Evolutionary conservation across 64 coral and sea anemone species (phyloP).

Genomic region (Stichodactyla mertensii): DNA sequence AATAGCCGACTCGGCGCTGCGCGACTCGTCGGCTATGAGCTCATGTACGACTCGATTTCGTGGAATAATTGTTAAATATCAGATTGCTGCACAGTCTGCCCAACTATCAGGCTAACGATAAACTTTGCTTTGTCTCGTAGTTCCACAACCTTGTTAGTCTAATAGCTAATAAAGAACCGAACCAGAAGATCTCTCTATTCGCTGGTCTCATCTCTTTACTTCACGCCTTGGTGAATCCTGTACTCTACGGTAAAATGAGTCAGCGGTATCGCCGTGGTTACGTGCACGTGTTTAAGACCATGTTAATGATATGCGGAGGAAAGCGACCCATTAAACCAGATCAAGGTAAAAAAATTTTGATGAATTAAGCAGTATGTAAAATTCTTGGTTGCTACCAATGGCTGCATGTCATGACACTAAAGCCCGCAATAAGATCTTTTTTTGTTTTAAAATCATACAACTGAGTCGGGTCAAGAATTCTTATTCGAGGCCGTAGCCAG

Average conservation of each 20-base stretch:
- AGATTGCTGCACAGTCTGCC: too few relatives aligned
- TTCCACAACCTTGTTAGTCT: slow-evolving; percentile 73
- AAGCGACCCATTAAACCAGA: slow-evolving; percentile 21
- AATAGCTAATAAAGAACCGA: slow-evolving; percentile 45
- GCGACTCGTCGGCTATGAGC: too few relatives aligned
- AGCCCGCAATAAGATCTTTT: neutral
- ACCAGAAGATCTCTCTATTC: slow-evolving; percentile 40
- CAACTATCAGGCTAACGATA: too few relatives aligned
- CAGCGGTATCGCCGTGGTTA: slow-evolving; percentile 74
- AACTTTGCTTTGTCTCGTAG: slow-evolving; percentile 19
- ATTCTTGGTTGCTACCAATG: too few relatives aligned
- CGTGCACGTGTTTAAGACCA: slow-evolving; percentile 39
- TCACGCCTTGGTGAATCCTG: slow-evolving; percentile 80
- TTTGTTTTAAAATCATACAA: neutral
- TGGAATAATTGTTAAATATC: too few relatives aligned
- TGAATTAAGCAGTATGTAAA: neutral
- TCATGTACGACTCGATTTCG: too few relatives aligned
- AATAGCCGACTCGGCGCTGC: too few relatives aligned
- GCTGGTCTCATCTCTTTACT: slow-evolving; percentile 71
- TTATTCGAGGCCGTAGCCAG: too few relatives aligned
- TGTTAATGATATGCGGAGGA: slow-evolving; percentile 40
- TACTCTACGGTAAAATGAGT: slow-evolving; percentile 82
- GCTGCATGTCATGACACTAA: too few relatives aligned
- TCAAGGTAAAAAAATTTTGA: slow-evolving; percentile 29
- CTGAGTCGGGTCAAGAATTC: too few relatives aligned